Evolutionary conservation across 1,140 invertebrate species (phyloP).

Genomic region (Megathymus violae): DNA sequence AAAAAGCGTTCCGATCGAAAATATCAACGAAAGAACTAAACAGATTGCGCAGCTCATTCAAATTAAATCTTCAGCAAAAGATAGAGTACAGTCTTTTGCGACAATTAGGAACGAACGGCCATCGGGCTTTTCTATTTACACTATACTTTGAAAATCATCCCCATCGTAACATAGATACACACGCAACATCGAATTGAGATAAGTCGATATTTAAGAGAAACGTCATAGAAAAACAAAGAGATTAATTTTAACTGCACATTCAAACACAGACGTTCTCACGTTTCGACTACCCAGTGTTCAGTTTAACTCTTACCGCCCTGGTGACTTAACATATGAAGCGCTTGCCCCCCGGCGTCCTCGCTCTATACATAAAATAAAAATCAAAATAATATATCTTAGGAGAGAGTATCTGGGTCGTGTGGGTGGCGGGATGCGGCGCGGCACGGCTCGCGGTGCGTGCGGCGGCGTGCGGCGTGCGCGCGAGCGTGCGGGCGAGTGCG

Average conservation of each 20-base stretch:
- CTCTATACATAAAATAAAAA: slow-evolving; percentile 88
- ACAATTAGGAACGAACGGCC: slow-evolving; percentile 84
- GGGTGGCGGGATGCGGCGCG: slow-evolving; percentile 57
- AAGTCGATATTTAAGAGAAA: slow-evolving; percentile 83
- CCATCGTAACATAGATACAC: slow-evolving; percentile 82
- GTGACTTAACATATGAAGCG: slow-evolving; percentile 93
- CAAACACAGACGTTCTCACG: slow-evolving; percentile 83
- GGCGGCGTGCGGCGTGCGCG: slow-evolving; percentile 43
- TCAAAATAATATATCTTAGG: slow-evolving; percentile 83
- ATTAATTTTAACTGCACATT: slow-evolving; percentile 82
- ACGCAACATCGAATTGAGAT: slow-evolving; percentile 83
- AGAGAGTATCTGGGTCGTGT: slow-evolving; percentile 77
- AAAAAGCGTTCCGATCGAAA: slow-evolving; percentile 81
- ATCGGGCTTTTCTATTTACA: slow-evolving; percentile 83
- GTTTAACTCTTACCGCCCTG: slow-evolving; percentile 93
- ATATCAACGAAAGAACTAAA: slow-evolving; percentile 82
- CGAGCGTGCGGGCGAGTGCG: slow-evolving; percentile 42
- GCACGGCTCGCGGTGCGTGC: slow-evolving; percentile 37
- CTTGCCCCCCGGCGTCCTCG: slow-evolving; percentile 95
- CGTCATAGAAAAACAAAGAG: slow-evolving; percentile 84
- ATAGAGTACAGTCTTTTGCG: slow-evolving; percentile 83
- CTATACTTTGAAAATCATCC: slow-evolving; percentile 78
- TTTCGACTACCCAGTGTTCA: slow-evolving; percentile 81
- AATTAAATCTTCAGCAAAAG: slow-evolving; percentile 83
- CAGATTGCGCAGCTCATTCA: slow-evolving; percentile 83